Evolutionary conservation across 2,888 invertebrate genomes (phyloP).

Genomic region (Podabrus alpinus): DNA sequence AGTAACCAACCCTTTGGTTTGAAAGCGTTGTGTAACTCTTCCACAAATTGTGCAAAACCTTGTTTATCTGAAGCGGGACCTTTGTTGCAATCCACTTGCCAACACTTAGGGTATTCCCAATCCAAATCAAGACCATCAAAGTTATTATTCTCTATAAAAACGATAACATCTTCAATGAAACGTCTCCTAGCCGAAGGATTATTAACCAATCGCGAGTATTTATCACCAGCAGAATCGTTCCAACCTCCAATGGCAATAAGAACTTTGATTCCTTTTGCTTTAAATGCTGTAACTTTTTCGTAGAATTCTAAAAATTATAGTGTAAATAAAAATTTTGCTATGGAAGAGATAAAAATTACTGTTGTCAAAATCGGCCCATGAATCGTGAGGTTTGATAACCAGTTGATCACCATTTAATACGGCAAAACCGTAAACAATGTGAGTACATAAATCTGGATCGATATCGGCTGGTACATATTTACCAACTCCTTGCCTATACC

Average conservation of each 20-base stretch:
- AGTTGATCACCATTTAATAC: constrained; percentile 76
- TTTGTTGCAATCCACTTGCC: constrained; percentile 86
- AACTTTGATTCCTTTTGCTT: constrained; percentile 75
- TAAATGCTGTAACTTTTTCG: constrained; percentile 78
- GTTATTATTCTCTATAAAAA: constrained; percentile 77
- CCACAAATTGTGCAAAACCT: constrained; percentile 75
- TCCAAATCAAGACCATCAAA: constrained; percentile 93
- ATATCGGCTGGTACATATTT: constrained; percentile 83
- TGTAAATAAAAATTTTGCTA: constrained; percentile 5
- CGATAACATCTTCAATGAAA: constrained; percentile 75
- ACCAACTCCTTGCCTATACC: constrained; percentile 84
- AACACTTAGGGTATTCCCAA: constrained; percentile 94
- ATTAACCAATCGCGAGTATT: constrained; percentile 82
- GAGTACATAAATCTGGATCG: constrained; percentile 84
- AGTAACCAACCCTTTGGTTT: constrained; percentile 71
- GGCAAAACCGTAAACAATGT: constrained; percentile 91
- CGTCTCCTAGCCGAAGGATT: constrained; percentile 69
- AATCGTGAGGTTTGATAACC: constrained; percentile 82
- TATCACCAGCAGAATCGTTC: constrained; percentile 92
- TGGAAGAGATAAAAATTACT: constrained; percentile 56
- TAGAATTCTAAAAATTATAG: constrained; percentile 71
- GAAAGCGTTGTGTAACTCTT: constrained; percentile 74
- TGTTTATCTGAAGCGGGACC: constrained; percentile 81
- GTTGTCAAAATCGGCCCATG: constrained; percentile 89
- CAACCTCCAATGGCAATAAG: constrained; percentile 91